Evolutionary conservation across 2,888 invertebrate genomes (phyloP).

Genomic region (Hirtodrosophila confusa): DNA sequence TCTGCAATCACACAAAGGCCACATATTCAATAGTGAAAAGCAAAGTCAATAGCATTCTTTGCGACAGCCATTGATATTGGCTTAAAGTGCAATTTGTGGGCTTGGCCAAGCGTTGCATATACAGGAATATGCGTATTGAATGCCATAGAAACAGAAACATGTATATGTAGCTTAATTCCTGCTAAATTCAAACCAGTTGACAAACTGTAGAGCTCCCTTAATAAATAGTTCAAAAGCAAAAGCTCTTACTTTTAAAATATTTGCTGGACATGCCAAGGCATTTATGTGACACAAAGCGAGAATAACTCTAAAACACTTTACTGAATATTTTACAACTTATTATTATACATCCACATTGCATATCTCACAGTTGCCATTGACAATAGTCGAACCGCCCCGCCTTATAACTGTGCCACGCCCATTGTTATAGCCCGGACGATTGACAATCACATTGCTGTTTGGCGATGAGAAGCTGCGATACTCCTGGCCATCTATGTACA

Average conservation of each 20-base stretch:
- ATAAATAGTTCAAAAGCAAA: background rate
- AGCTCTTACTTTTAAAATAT: background rate
- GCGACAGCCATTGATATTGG: constrained; percentile 7
- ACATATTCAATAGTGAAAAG: constrained; percentile 10
- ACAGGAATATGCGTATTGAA: no score
- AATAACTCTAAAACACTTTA: background rate
- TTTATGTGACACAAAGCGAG: no score
- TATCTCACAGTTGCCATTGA: constrained; percentile 54
- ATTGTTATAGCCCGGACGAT: constrained; percentile 34
- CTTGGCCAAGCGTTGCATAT: background rate
- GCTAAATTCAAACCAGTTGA: no score
- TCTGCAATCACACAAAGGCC: constrained; percentile 4
- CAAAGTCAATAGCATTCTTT: constrained; percentile 2
- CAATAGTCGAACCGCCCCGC: constrained; percentile 49
- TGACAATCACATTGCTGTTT: constrained; percentile 45
- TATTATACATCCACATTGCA: constrained; percentile 60
- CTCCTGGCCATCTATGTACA: constrained; percentile 57
- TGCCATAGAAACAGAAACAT: no score
- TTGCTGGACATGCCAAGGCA: background rate
- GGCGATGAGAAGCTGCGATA: constrained; percentile 60
- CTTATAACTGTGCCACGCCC: constrained; percentile 43
- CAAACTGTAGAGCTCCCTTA: no score
- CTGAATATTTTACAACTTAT: background rate
- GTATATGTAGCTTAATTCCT: no score
- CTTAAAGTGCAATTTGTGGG: constrained; percentile 19